Evolutionary conservation across 2,797 vertebrate genomes (phyloP), one percentile per base, ranked within the genome.

Genomic region (Peromyscus nudipes): DNA sequence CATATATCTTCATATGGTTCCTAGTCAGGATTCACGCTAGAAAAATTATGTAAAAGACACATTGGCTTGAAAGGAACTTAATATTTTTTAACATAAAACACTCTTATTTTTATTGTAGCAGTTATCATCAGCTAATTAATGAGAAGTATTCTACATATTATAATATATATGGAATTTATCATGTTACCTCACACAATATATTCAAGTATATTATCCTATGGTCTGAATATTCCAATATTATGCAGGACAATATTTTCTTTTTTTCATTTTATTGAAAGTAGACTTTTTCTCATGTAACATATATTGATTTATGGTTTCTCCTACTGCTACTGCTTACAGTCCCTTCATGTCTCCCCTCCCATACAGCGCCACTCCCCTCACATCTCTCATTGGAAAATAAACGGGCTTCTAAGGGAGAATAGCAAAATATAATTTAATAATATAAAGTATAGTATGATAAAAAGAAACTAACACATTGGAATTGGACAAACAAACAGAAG

Each of bases 281-380:
- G 17, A 12, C 19, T 83, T 43, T 43, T 46, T 84, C 25, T 27
- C 40, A 46, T 7, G 27, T 43, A 29, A 46, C 14, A 34, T 2
- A 13, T 8, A 46, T 84, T 65, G 40, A 84, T 46, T 46, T 23
- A 46, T 34, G 6, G 17, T 84, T 34, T 65, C 62, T 12, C 25
- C 25, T 76, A 75, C 43, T 13, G 46, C 23, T 76, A 76, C 75
- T 13, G 21, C 17, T 65, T 10, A 4, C 0, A 84, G 16, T 12
- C 31, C 10, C 10, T 34, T 6, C 40, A 29, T 0, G 34, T 10
- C 16, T 46, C 40, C 10, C 16, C 0, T 46, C 4, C 16, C 5
- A 65, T 65, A 17, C 27, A 34, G 60, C 46, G 7, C 9, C 40
- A 46, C 17, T 46, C 29, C 25, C 6, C 3, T 13, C 31, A 10